Evolutionary conservation across 2,113 vertebrate species (phyloP).

Genomic region (Malurus cyaneus): DNA sequence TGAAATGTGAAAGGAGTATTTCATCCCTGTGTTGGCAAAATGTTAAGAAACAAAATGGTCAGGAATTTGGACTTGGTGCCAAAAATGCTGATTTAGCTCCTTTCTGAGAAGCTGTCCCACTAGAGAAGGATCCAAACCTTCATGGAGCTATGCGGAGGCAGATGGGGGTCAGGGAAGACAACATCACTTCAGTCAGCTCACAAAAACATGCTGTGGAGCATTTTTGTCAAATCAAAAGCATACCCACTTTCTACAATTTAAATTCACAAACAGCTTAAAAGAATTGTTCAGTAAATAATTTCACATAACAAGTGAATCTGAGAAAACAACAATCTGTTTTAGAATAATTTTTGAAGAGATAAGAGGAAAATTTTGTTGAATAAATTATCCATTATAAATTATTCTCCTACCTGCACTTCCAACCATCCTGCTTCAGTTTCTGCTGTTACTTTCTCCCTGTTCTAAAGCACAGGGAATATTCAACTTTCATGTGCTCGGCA

Average conservation of each 20-base stretch:
- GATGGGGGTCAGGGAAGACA: not conserved
- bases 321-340: constrained; percentile 63
- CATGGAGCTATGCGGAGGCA: not conserved
- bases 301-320: constrained; percentile 61
- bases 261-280: constrained; percentile 63
- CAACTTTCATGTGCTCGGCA: constrained; percentile 65
- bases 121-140: not conserved
- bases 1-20: not conserved
- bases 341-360: constrained; percentile 46
- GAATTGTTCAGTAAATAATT: constrained; percentile 68
- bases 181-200: not conserved
- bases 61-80: not conserved
- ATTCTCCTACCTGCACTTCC: constrained; percentile 61
- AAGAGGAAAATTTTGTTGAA: constrained; percentile 58
- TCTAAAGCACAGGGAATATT: constrained; percentile 54
- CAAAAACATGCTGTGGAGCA: not conserved
- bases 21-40: not conserved
- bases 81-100: not conserved
- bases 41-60: not conserved
- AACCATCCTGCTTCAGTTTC: constrained; percentile 65
- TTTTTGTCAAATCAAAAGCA: constrained; percentile 29
- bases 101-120: not conserved
- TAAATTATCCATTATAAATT: constrained; percentile 62
- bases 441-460: constrained; percentile 45
- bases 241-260: constrained; percentile 16